These are phyloP conservation scores for Heterotilapia buettikoferi DNA, from an alignment of 2,113 vertebrate genomes.

Conservation along the genomic window DNA sequence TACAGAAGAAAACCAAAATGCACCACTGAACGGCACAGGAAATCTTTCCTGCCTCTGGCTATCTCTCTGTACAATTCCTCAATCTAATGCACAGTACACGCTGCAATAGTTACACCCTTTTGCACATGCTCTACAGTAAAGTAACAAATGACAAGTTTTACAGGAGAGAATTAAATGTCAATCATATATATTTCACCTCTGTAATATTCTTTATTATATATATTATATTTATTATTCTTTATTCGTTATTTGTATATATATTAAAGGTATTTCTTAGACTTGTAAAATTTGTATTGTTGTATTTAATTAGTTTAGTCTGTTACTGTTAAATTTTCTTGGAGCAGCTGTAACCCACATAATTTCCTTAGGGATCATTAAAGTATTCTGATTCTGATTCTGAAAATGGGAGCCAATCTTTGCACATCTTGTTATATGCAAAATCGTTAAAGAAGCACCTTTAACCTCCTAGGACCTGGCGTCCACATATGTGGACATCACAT, in stretches of 20 bases:
- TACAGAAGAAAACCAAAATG: neutral
- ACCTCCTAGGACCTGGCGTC: neutral
- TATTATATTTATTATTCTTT: too few relatives aligned
- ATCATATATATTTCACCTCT: neutral
- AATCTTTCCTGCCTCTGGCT: neutral
- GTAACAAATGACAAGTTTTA: neutral
- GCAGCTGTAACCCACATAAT: neutral
- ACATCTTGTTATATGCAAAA: neutral
- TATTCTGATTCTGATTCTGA: neutral
- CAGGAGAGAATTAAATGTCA: neutral
- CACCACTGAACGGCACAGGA: neutral
- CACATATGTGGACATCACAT: neutral
- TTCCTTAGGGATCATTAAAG: neutral
- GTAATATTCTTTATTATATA: neutral
- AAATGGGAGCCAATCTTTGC: neutral
- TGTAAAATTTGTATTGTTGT: neutral
- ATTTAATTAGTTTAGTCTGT: neutral
- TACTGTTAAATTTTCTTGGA: neutral
- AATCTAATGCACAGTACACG: neutral
- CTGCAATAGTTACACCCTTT: neutral
- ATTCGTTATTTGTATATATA: neutral
- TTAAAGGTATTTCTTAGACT: neutral
- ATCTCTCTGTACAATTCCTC: neutral
- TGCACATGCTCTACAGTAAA: neutral
- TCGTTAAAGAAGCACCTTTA: neutral